Evolutionary conservation across 92 coral and sea anemone species (phyloP).

Genomic region (Phenganax stokvisi): DNA sequence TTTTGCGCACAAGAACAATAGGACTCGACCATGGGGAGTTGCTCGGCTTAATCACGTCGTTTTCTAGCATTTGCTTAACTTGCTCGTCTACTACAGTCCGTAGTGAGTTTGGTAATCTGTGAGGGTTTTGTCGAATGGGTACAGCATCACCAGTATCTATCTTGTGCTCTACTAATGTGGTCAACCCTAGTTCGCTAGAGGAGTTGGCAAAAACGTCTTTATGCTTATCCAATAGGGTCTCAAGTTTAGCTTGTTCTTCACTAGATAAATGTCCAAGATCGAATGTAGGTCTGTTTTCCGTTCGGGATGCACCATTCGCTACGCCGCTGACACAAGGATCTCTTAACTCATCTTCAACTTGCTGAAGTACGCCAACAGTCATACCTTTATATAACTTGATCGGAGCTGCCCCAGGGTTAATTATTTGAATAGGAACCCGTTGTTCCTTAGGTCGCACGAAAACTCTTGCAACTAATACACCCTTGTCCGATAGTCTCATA

Average conservation of each 20-base stretch:
- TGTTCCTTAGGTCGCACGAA: neutral
- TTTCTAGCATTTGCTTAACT: neutral
- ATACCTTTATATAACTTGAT: conserved; percentile 2
- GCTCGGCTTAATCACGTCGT: conserved; percentile 11
- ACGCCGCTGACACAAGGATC: too few relatives aligned
- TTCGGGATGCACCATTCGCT: neutral
- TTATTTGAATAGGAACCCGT: neutral
- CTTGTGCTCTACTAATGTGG: too few relatives aligned
- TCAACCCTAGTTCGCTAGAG: neutral
- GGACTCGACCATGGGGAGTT: conserved; percentile 54
- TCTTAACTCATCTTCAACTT: neutral
- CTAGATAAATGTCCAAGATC: neutral
- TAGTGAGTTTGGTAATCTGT: neutral
- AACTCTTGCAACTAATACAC: neutral
- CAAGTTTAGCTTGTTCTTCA: neutral
- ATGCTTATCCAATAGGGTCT: neutral
- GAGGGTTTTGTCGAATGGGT: neutral
- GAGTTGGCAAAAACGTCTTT: neutral
- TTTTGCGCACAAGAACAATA: conserved; percentile 34
- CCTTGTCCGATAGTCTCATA: neutral
- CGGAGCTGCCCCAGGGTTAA: neutral
- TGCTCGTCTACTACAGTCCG: neutral
- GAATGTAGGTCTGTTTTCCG: neutral
- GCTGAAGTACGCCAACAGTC: neutral
- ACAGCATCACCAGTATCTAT: too few relatives aligned